Evolutionary conservation across 2,888 invertebrate genomes (phyloP).

Genomic region (Tiliacea aurago): DNA sequence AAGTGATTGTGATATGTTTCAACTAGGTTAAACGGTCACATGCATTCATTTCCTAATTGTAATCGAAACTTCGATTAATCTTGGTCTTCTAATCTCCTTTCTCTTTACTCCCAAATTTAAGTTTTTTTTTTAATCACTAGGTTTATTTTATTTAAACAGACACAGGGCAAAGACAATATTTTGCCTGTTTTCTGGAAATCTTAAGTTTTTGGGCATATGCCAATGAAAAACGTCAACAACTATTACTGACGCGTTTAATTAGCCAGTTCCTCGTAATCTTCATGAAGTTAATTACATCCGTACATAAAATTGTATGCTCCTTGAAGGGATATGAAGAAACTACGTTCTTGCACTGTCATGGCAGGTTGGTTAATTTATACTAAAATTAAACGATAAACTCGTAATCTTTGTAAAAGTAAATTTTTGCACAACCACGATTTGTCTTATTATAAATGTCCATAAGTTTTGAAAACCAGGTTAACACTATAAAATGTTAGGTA

Average conservation of each 20-base stretch:
- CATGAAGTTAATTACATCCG: slow-evolving; percentile 4
- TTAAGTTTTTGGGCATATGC: slow-evolving; percentile 26
- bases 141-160: slow-evolving; percentile 2
- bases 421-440: neutral
- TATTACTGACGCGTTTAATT: slow-evolving; percentile 5
- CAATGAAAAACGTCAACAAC: slow-evolving; percentile 28
- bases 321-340: neutral
- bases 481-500: neutral
- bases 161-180: neutral
- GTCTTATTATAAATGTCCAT: neutral
- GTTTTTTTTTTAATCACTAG: too few species aligned
- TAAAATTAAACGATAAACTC: neutral
- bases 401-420: neutral
- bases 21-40: neutral
- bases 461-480: slow-evolving; percentile 1
- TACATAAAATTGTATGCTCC: neutral
- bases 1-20: neutral
- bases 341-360: neutral
- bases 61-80: slow-evolving; percentile 17
- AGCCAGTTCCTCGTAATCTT: slow-evolving; percentile 3
- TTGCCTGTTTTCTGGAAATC: slow-evolving; percentile 7
- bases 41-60: slow-evolving; percentile 4
- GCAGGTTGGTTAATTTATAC: neutral
- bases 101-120: neutral
- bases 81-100: neutral